phyloP scores from a whole-genome alignment of 2,797 vertebrate species.

The Delichon dasypus region DNA sequence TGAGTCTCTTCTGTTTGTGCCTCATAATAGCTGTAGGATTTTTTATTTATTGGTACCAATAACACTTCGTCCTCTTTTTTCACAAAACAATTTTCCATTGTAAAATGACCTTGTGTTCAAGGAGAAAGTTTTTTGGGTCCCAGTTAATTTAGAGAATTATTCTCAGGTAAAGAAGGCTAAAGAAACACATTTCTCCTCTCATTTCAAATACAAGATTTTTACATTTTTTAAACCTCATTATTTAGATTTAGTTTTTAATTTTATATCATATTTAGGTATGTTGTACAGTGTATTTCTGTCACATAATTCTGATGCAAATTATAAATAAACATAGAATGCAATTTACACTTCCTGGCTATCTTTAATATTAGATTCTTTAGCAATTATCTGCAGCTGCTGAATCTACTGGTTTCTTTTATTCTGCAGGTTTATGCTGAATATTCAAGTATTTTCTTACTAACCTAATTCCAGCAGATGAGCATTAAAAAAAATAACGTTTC shows the following conservation, averaged over 20 bases:
- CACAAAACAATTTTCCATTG: background rate
- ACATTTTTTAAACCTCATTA: background rate
- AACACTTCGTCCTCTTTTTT: background rate
- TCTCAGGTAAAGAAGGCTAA: background rate
- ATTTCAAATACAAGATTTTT: background rate
- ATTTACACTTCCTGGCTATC: background rate
- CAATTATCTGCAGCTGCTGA: background rate
- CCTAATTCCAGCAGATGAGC: background rate
- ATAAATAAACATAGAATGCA: background rate
- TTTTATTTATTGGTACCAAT: conserved; percentile 30
- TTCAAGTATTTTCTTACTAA: background rate
- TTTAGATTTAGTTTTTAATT: background rate
- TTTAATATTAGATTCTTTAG: background rate
- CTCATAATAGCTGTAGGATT: background rate
- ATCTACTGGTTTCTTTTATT: background rate
- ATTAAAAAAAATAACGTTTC: background rate
- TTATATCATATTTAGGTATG: background rate
- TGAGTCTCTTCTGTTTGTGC: background rate
- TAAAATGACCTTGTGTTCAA: background rate
- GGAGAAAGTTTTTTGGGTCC: background rate
- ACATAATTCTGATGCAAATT: background rate
- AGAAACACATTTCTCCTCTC: background rate
- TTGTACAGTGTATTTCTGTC: background rate
- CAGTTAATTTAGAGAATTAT: background rate
- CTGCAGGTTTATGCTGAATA: background rate